Evolutionary conservation across 1,140 invertebrate genomes (phyloP).

Genomic region (Drosophila bocqueti): DNA sequence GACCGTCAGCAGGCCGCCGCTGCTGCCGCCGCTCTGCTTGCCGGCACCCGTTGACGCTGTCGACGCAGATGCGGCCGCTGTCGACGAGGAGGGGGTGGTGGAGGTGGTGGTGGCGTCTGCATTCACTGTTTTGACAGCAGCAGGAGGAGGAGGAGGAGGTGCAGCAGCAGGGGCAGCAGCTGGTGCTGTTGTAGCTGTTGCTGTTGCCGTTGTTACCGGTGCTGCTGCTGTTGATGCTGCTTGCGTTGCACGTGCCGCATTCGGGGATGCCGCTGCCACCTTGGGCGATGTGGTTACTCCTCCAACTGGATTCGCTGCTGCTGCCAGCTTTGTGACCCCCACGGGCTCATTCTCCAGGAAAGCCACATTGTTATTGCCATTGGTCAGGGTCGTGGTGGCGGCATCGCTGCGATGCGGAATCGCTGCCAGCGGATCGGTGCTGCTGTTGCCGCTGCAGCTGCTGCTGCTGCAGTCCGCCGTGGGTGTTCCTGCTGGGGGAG

Average conservation of each 20-base stretch:
- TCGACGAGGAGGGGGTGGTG: conserved; percentile 21
- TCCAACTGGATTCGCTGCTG: not conserved
- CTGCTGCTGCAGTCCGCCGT: conserved; percentile 34
- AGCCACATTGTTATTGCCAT: conserved; percentile 17
- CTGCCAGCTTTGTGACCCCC: not conserved
- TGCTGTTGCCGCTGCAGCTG: conserved; percentile 23
- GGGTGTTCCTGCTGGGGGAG: conserved; percentile 12
- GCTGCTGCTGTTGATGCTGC: not conserved
- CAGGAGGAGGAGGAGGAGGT: not conserved
- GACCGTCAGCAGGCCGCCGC: conserved; percentile 59
- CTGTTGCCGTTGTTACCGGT: not conserved
- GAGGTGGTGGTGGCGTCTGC: conserved; percentile 20
- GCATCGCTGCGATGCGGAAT: conserved; percentile 3
- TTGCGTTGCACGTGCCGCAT: not conserved
- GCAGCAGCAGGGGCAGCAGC: not conserved
- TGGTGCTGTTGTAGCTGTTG: not conserved
- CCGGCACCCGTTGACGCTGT: conserved; percentile 5
- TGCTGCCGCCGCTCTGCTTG: conserved; percentile 33
- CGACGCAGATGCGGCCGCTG: conserved; percentile 22
- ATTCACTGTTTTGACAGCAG: not conserved
- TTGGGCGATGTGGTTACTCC: conserved; percentile 7
- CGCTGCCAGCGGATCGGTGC: conserved; percentile 32
- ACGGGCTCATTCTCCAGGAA: not conserved
- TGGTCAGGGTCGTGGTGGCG: conserved; percentile 7
- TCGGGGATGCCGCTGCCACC: not conserved